These are phyloP conservation scores for Antheraea assamensis DNA, from an alignment of 2,888 invertebrate species.

Conservation along the genomic window DNA sequence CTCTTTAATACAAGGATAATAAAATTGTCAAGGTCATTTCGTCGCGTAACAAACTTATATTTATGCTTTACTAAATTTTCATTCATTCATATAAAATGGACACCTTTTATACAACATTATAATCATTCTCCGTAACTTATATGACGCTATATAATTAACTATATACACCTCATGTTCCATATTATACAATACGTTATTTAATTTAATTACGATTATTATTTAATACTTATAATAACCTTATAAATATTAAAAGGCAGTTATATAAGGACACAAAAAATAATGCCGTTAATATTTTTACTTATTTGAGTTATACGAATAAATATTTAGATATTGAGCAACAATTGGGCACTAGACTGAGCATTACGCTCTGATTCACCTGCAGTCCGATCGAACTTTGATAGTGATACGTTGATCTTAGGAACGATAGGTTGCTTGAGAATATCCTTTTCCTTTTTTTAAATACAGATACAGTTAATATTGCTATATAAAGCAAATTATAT, in stretches of 20 bases:
- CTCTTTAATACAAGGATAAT: too few relatives aligned
- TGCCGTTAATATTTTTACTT: neutral
- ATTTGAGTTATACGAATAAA: neutral
- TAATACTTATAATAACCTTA: neutral
- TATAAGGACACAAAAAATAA: neutral
- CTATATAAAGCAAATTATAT: neutral
- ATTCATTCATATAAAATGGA: neutral
- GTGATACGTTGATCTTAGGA: neutral
- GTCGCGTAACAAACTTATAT: too few relatives aligned
- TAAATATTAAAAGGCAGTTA: neutral
- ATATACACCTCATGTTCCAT: neutral
- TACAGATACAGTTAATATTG: neutral
- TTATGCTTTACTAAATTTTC: too few relatives aligned
- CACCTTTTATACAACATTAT: neutral
- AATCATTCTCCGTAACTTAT: neutral
- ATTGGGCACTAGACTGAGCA: neutral
- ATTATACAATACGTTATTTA: neutral
- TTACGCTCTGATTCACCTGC: slow-evolving; percentile 13
- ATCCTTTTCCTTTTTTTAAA: neutral
- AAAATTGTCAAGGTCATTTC: too few relatives aligned
- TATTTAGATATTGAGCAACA: neutral
- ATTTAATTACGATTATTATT: neutral
- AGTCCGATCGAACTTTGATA: slow-evolving; percentile 9
- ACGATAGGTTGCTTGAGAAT: slow-evolving; percentile 1
- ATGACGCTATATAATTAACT: neutral